Evolutionary conservation across 2,888 invertebrate species (phyloP).

Genomic region (Ichneumoninae sp.): DNA sequence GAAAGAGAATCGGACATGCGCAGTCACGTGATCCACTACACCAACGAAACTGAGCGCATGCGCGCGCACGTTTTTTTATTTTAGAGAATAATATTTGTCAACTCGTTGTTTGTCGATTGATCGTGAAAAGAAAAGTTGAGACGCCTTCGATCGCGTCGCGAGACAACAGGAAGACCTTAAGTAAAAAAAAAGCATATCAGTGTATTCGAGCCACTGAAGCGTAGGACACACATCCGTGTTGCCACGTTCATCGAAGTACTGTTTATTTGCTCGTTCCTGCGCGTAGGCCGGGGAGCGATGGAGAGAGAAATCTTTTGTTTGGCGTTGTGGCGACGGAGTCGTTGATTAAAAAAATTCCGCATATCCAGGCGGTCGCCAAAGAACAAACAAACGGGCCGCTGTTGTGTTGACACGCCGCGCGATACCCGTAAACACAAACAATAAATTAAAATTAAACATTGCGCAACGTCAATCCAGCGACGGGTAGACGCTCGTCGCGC

Average conservation of each 20-base stretch:
- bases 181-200: not conserved
- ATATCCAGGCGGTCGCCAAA: slow-evolving; percentile 49
- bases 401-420: slow-evolving; percentile 67
- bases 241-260: slow-evolving; percentile 29
- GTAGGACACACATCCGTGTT: slow-evolving; percentile 30
- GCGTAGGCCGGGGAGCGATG: not conserved
- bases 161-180: slow-evolving; percentile 48
- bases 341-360: slow-evolving; percentile 49
- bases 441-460: slow-evolving; percentile 74
- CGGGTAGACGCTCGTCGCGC: slow-evolving; percentile 26
- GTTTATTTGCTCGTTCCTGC: slow-evolving; percentile 49
- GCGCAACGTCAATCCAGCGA: slow-evolving; percentile 64
- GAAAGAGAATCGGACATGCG: slow-evolving; percentile 20
- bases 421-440: slow-evolving; percentile 77
- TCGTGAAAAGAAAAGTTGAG: slow-evolving; percentile 18
- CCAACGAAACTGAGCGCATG: not conserved
- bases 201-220: not conserved
- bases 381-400: slow-evolving; percentile 56
- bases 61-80: slow-evolving; percentile 19
- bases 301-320: slow-evolving; percentile 48
- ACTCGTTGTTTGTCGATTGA: slow-evolving; percentile 53
- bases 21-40: slow-evolving; percentile 20
- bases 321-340: slow-evolving; percentile 36
- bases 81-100: slow-evolving; percentile 43
- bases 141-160: slow-evolving; percentile 23